Percentiles rank a stretch among this genome's conserved stretches.
These are phyloP conservation scores for Bryconaethiops microstoma DNA, from an alignment of 2,797 vertebrate species.

Conservation along the genomic window DNA sequence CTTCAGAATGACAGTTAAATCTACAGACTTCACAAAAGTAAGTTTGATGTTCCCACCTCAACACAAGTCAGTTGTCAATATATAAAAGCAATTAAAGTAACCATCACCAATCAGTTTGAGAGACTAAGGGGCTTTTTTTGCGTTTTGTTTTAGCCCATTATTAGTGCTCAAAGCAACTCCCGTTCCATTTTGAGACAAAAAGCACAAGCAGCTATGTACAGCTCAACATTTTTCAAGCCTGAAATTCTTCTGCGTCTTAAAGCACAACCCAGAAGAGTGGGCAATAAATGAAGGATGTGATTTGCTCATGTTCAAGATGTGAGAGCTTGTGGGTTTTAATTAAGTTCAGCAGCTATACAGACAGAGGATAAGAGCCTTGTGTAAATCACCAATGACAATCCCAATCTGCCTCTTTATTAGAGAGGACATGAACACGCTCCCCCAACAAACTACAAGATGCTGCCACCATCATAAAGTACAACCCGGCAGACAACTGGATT, in stretches of 20 bases:
- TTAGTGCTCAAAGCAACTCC: neutral
- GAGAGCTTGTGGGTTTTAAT: conserved; percentile 70
- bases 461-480: conserved; percentile 67
- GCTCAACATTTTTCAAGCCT: conserved; percentile 41
- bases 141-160: neutral
- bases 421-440: conserved; percentile 44
- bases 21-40: neutral
- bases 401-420: conserved; percentile 76
- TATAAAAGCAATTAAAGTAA: neutral
- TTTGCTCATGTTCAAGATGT: conserved; percentile 68
- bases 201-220: neutral
- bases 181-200: neutral
- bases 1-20: neutral
- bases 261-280: conserved; percentile 63
- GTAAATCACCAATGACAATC: conserved; percentile 76
- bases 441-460: conserved; percentile 63
- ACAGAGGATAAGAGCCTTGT: conserved; percentile 62
- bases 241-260: conserved; percentile 58
- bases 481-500: conserved; percentile 58
- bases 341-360: conserved; percentile 68
- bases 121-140: neutral
- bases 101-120: neutral
- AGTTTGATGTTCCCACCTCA: too few species aligned
- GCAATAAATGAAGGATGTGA: conserved; percentile 66
- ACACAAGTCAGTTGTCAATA: neutral